Percentiles rank a stretch among this genome's conserved stretches.
Conservation (phyloP, 2,888 invertebrate genomes). For the Apeira syringaria region DNA sequence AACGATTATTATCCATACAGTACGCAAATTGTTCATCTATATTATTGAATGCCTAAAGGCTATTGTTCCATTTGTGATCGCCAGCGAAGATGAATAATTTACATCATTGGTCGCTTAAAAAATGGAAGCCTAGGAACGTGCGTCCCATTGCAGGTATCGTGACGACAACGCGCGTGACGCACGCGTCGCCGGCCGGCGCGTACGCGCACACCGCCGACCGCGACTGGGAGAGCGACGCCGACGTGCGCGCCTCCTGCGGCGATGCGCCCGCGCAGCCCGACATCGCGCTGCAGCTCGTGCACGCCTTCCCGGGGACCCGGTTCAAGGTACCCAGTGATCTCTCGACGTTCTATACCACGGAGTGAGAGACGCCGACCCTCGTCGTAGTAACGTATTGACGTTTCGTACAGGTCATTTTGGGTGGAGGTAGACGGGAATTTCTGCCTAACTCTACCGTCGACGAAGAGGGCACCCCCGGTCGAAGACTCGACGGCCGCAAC, state of each 20-base stretch:
- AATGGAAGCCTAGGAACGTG: too few relatives aligned
- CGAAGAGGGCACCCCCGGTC: slow-evolving; percentile 71
- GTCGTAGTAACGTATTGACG: too few relatives aligned
- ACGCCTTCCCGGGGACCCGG: slow-evolving; percentile 84
- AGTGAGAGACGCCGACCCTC: too few relatives aligned
- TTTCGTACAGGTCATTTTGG: slow-evolving; percentile 84
- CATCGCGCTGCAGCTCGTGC: slow-evolving; percentile 87
- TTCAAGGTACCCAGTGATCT: slow-evolving; percentile 88
- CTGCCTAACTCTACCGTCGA: slow-evolving; percentile 80
- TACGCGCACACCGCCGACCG: slow-evolving; percentile 87
- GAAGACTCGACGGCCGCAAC: slow-evolving; percentile 84
- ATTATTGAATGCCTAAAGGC: too few relatives aligned
- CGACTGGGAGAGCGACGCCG: slow-evolving; percentile 89
- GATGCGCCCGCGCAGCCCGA: slow-evolving; percentile 76
- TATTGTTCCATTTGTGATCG: too few relatives aligned
- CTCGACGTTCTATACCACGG: too few relatives aligned
- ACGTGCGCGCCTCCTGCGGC: slow-evolving; percentile 52
- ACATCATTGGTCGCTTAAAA: too few relatives aligned
- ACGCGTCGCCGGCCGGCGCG: slow-evolving; percentile 89
- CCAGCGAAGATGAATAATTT: too few relatives aligned
- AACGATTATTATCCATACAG: too few relatives aligned
- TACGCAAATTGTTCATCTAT: too few relatives aligned
- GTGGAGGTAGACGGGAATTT: slow-evolving; percentile 88
- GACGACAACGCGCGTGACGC: slow-evolving; percentile 90
- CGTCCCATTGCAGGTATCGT: slow-evolving; percentile 82